Conservation (phyloP, 1,140 invertebrate species). For the Lordiphosa collinella region DNA sequence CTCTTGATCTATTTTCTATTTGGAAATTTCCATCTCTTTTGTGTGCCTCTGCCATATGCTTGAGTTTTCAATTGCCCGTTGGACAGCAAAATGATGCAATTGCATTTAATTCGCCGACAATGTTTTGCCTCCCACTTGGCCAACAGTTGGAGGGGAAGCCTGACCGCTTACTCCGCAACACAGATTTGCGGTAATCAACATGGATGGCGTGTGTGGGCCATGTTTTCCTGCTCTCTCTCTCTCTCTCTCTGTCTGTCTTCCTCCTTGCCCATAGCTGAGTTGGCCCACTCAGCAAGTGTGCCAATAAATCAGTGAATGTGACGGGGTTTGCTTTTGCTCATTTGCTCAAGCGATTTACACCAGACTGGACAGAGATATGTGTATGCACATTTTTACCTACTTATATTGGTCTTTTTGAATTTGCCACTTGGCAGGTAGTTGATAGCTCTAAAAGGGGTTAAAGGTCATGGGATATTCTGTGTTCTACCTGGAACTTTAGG, state of each 20-base stretch:
- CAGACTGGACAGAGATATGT: background rate
- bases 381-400: too few relatives aligned
- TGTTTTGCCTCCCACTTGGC: conserved; percentile 42
- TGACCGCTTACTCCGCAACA: background rate
- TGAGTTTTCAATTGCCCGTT: conserved; percentile 21
- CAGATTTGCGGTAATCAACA: conserved; percentile 9
- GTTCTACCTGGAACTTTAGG: too few relatives aligned
- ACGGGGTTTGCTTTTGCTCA: conserved; percentile 14
- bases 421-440: too few relatives aligned
- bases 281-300: conserved; percentile 62
- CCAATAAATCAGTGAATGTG: conserved; percentile 71
- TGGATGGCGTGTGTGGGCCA: conserved; percentile 8
- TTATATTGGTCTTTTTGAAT: too few relatives aligned
- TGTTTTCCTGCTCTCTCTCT: conserved; percentile 9
- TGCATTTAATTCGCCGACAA: conserved; percentile 45
- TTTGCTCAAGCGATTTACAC: conserved; percentile 8
- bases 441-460: too few relatives aligned
- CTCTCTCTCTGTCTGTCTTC: background rate
- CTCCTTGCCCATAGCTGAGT: conserved; percentile 4
- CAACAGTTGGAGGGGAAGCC: conserved; percentile 29
- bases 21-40: conserved; percentile 14
- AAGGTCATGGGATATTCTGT: too few relatives aligned
- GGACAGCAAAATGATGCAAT: conserved; percentile 39
- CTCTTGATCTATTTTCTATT: too few relatives aligned
- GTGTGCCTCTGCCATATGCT: conserved; percentile 20